Conservation (phyloP, 2,888 invertebrate species). For the Seira ritae region DNA sequence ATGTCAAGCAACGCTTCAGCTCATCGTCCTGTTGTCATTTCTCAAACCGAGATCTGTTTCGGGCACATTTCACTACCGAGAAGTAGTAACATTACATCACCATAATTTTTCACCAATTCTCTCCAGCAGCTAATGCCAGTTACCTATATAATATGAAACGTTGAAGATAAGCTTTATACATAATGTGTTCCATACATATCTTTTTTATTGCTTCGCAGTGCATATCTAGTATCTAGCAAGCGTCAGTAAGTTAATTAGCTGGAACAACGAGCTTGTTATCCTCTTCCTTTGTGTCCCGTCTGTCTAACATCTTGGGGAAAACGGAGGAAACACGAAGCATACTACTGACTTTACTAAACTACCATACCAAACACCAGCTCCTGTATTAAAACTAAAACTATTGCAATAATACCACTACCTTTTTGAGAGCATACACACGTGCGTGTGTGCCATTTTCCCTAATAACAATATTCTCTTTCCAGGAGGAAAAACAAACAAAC, state of each 20-base stretch:
- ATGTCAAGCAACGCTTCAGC: neutral
- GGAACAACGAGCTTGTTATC: conserved; percentile 37
- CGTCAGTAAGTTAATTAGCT: conserved; percentile 38
- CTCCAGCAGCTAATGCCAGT: neutral
- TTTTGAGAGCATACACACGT: neutral
- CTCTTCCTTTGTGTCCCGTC: neutral
- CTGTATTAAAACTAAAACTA: too few relatives aligned
- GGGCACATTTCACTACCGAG: too few relatives aligned
- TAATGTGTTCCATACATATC: neutral
- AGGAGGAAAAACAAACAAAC: neutral
- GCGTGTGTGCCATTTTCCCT: neutral
- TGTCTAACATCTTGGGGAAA: neutral
- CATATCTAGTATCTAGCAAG: neutral
- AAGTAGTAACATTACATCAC: neutral
- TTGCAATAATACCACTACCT: neutral
- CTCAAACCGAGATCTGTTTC: too few relatives aligned
- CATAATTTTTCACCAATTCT: conserved; percentile 1
- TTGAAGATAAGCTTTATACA: too few relatives aligned
- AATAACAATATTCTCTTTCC: neutral
- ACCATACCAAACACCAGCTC: too few relatives aligned
- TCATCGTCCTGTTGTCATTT: neutral
- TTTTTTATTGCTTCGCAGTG: neutral
- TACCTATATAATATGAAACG: too few relatives aligned
- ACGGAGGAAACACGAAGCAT: neutral
- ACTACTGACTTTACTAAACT: too few relatives aligned